Evolutionary conservation across 2,113 vertebrate genomes (phyloP).

Genomic region (Cebus imitator): DNA sequence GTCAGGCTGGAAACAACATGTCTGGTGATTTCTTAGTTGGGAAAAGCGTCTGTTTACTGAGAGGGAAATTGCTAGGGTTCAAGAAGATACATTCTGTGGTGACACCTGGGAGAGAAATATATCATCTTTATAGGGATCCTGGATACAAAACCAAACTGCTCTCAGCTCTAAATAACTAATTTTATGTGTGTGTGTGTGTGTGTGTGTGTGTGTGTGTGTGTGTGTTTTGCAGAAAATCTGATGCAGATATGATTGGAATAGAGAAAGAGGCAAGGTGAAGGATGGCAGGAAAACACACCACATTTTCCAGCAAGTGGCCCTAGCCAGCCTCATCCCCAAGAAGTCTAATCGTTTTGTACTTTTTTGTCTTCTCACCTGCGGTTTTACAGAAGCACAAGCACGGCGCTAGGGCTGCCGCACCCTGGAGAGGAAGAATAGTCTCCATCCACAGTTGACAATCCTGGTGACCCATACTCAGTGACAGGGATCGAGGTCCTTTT

Average conservation of each 20-base stretch:
- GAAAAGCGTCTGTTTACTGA: background rate
- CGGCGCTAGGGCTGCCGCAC: background rate
- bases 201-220: no score
- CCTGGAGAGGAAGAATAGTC: background rate
- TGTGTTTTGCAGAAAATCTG: background rate
- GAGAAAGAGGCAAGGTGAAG: background rate
- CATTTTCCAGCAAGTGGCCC: background rate
- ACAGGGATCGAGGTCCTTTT: background rate
- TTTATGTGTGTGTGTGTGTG: background rate
- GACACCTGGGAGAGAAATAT: background rate
- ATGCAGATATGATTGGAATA: background rate
- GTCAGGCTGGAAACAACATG: background rate
- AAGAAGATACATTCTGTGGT: background rate
- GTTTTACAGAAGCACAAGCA: background rate
- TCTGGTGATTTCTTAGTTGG: background rate
- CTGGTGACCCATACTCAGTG: background rate
- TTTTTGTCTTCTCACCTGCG: background rate
- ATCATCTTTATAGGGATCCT: background rate
- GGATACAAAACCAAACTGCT: background rate
- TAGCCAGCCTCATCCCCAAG: background rate
- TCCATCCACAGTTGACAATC: accelerated
- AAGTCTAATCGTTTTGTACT: background rate
- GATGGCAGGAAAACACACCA: no score
- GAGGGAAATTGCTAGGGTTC: background rate
- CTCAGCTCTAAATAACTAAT: background rate